Conservation (phyloP, 2,797 vertebrate species). For the Sciurus carolinensis region DNA sequence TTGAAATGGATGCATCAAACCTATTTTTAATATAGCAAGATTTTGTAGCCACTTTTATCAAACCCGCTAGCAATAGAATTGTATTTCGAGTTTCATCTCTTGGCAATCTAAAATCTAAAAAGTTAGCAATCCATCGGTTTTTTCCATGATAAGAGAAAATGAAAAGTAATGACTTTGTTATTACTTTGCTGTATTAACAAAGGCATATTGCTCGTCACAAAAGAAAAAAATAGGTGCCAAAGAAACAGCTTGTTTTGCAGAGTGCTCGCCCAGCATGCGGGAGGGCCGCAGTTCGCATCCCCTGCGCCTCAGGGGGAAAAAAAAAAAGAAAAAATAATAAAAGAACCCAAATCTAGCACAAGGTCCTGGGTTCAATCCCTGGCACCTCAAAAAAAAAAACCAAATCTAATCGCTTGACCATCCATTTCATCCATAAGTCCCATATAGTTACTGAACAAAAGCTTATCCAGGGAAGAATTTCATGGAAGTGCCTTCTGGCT, state of each 20-base stretch:
- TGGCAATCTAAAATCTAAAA: not conserved
- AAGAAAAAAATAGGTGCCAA: not conserved
- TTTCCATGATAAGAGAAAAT: slow-evolving; percentile 18
- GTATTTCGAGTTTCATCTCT: not conserved
- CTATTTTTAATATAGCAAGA: not conserved
- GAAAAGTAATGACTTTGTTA: not conserved
- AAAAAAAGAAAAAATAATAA: no score
- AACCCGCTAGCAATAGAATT: not conserved
- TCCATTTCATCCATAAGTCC: not conserved
- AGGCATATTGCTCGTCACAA: not conserved
- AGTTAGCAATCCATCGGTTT: not conserved
- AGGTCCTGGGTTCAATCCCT: no score
- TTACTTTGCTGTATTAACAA: no score
- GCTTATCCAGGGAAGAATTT: not conserved
- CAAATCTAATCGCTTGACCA: not conserved
- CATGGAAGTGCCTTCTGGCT: not conserved
- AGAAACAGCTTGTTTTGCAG: no score
- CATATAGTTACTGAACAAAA: slow-evolving; percentile 15
- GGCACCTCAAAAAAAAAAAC: not conserved
- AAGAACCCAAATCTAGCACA: no score
- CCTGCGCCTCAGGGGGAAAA: no score
- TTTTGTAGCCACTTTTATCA: not conserved
- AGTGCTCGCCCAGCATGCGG: no score
- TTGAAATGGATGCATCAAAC: not conserved
- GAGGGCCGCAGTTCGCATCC: no score